Percentiles rank a stretch among this genome's conserved stretches.
These are phyloP conservation scores for Clarias pachynema DNA, from an alignment of 2,797 vertebrate species.

Conservation along the genomic window DNA sequence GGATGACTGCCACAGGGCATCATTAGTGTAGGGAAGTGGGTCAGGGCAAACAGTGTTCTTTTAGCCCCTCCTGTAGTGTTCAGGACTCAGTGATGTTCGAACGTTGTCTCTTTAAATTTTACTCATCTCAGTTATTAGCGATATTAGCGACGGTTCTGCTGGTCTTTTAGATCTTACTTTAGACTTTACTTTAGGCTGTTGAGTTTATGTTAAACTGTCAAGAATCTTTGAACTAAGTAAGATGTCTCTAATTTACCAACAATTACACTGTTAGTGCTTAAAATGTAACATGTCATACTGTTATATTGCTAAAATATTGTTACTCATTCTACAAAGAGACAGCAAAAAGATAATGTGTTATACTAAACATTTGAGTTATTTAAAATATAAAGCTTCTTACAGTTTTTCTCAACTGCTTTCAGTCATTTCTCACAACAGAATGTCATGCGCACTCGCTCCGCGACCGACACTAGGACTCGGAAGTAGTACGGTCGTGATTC, in stretches of 20 bases:
- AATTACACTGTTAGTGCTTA: neutral
- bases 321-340: no score
- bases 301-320: neutral
- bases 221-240: neutral
- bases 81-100: neutral
- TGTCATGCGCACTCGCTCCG: no score
- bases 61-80: constrained; percentile 33
- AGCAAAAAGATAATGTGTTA: no score
- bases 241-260: neutral
- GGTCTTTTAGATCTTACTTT: neutral
- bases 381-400: no score
- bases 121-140: neutral
- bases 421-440: no score
- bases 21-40: constrained; percentile 81
- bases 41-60: constrained; percentile 72
- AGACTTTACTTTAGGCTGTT: neutral
- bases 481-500: no score
- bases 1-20: constrained; percentile 74
- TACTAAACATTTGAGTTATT: no score
- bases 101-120: neutral
- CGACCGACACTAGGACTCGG: no score
- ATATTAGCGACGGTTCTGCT: neutral
- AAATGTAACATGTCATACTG: neutral
- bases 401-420: no score
- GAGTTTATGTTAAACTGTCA: neutral